Percentiles rank a stretch among this genome's conserved stretches.
phyloP scores from a whole-genome alignment of 2,888 invertebrate species.

The Cremastinae sp. region DNA sequence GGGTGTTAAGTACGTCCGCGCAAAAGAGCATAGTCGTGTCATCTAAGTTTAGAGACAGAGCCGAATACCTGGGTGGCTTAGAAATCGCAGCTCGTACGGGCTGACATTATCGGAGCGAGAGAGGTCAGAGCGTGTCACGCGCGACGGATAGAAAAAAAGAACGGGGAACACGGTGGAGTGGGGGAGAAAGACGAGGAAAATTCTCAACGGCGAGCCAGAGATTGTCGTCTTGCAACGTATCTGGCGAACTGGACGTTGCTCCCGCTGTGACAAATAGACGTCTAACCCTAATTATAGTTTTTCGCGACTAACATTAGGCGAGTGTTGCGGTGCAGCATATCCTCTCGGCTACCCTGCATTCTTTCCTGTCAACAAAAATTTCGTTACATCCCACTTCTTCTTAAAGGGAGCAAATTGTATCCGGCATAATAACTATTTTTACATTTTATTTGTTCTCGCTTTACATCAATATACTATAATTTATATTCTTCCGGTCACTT shows the following conservation, averaged over 20 bases:
- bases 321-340: constrained; percentile 13
- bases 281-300: constrained; percentile 65
- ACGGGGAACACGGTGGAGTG: constrained; percentile 10
- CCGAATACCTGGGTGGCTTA: constrained; percentile 69
- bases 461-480: not conserved
- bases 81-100: constrained; percentile 59
- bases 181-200: constrained; percentile 23
- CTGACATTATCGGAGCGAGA: constrained; percentile 74
- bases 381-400: not conserved
- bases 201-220: constrained; percentile 43
- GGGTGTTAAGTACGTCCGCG: constrained; percentile 5
- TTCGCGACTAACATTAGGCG: constrained; percentile 56
- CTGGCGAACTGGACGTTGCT: constrained; percentile 64
- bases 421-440: too few relatives aligned
- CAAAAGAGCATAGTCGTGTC: constrained; percentile 54
- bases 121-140: constrained; percentile 73
- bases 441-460: not conserved
- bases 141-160: constrained; percentile 48
- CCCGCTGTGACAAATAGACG: constrained; percentile 47
- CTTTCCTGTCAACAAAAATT: constrained; percentile 44
- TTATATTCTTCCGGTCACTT: too few relatives aligned
- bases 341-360: constrained; percentile 36
- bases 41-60: constrained; percentile 76
- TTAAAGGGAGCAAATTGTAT: not conserved
- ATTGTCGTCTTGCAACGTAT: constrained; percentile 32